phyloP scores from a whole-genome alignment of 1,140 invertebrate genomes.

The Littorina saxatilis region DNA sequence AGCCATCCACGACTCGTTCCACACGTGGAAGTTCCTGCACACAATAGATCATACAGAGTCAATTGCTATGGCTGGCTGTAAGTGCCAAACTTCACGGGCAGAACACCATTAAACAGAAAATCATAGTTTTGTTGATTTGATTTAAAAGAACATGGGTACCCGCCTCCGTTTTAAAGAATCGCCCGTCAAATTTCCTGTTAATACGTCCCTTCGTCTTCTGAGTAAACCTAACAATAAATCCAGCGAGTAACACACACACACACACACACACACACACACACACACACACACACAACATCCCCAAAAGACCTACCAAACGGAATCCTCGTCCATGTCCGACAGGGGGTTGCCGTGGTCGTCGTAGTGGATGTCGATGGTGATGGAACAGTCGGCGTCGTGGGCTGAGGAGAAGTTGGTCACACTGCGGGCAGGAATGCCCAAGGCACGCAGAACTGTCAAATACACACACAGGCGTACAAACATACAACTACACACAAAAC shows the following conservation, averaged over 20 bases:
- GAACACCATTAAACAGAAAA: neutral
- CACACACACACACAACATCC: no score
- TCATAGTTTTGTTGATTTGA: neutral
- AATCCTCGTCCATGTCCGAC: constrained; percentile 43
- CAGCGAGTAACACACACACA: no score
- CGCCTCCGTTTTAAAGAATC: no score
- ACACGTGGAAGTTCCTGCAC: no score
- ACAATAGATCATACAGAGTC: constrained; percentile 88
- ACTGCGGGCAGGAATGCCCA: no score
- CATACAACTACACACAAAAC: neutral
- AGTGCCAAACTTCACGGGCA: neutral
- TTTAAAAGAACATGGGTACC: neutral
- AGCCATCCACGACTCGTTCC: constrained; percentile 96
- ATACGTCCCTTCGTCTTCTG: no score
- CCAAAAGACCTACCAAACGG: constrained; percentile 54
- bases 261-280: neutral
- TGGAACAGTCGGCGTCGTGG: neutral
- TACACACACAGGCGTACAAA: neutral
- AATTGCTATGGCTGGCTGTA: no score
- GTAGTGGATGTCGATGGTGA: constrained; percentile 1
- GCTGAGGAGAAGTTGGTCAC: neutral
- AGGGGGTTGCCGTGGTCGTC: constrained; percentile 76
- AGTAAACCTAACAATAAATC: no score
- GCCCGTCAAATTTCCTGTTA: no score
- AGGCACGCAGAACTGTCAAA: constrained; percentile 81